Base-by-base conservation (phyloP, 2,797 vertebrate species). In the Galagoides demidoff region DNA sequence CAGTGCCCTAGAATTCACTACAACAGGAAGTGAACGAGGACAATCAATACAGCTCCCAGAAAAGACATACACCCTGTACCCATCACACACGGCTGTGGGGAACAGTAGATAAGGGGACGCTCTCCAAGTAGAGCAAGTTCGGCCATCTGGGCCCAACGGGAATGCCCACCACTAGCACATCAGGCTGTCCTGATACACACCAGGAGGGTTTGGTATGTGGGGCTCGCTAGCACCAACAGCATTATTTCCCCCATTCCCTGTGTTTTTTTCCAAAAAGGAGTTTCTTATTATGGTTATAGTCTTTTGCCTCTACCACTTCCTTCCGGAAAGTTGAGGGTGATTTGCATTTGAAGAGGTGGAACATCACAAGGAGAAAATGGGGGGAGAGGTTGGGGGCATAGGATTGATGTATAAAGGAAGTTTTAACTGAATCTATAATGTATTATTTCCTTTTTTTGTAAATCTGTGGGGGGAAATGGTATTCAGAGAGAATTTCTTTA, bases 331-430 rank as follows among this genome's bases (percentile, higher is more conserved):
- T 17, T 90, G 43, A 59, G 23, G 89, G 55, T 77, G 45, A 91
- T 95, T 87, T 90, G 79, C 17, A 59, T 87, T 86, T 92, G 39
- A 93, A 96, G 77, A 64, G 45, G 39, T 7, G 27, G 43, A 14
- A 49, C 2, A 49, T 49, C 27, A 92, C 81, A 68, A 3, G 59
- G 63, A 92, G 2, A 11, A 52, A 52, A 13, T 16, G 4, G 16
- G 49, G 49, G 49, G 49, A 49, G 39, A 43, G 39, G 39, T 43
- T 27, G 39, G 39, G 39, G 1, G 27, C 10, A 74, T 4, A 85
- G 23, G 22, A 29, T 0, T 74, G 55, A 92, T 70, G 4, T 12
- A 34, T 68, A 90, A 77, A 57, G 63, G 20, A n/a, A 70, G 61
- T 19, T 82, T 90, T 73, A 57, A 17, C 13, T 8, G 59, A 90